Percentiles rank a stretch among this genome's conserved stretches.
phyloP scores from a whole-genome alignment of 2,113 vertebrate species.

The Apaloderma vittatum region DNA sequence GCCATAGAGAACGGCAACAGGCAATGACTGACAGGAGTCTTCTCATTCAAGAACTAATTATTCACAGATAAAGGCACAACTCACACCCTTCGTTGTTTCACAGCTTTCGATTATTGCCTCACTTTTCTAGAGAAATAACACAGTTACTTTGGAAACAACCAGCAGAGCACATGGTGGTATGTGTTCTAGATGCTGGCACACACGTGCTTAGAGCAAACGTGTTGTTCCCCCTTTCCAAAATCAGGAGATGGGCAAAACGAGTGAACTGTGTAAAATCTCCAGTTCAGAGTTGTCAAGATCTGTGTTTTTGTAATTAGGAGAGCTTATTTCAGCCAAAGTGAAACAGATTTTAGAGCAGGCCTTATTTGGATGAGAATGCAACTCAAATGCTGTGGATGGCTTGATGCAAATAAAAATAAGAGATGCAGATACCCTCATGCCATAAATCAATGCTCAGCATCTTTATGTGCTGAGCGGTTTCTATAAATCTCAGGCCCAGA shows the following conservation, averaged over 20 bases:
- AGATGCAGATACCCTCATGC: slow-evolving; percentile 11
- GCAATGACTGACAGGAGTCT: neutral
- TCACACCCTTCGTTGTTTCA: neutral
- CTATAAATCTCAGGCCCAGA: slow-evolving; percentile 42
- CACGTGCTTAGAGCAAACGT: neutral
- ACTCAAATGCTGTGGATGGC: neutral
- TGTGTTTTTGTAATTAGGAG: slow-evolving; percentile 20
- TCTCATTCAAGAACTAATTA: neutral
- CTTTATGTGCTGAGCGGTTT: slow-evolving; percentile 8
- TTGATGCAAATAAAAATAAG: slow-evolving; percentile 55
- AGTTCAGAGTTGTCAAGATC: neutral
- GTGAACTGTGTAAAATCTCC: neutral
- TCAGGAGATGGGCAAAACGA: neutral
- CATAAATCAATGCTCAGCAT: slow-evolving; percentile 34
- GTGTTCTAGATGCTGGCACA: neutral
- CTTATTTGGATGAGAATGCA: slow-evolving; percentile 48
- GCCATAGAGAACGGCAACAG: neutral
- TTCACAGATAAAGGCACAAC: neutral
- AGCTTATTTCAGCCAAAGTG: slow-evolving; percentile 15
- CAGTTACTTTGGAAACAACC: neutral
- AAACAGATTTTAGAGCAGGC: slow-evolving; percentile 6
- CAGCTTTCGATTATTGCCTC: neutral
- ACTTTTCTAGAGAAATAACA: neutral
- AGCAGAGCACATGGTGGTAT: fast-evolving
- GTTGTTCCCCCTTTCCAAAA: neutral